Evolutionary conservation across 1,140 invertebrate genomes (phyloP), one percentile per base, ranked within the genome.

Genomic region (Mylabris phalerata): DNA sequence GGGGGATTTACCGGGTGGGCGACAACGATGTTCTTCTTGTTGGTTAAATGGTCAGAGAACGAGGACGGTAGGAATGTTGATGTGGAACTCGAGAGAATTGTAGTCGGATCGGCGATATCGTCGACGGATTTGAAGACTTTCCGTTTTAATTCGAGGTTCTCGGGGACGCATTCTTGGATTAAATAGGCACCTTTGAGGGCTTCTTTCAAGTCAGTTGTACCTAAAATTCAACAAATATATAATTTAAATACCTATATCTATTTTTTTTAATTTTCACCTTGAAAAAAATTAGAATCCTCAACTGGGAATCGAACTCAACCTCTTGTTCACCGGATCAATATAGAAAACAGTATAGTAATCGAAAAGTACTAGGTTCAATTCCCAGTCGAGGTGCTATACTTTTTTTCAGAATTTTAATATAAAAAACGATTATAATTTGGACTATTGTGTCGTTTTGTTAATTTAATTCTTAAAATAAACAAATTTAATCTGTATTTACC

Each of bases 1-100:
- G 95, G 95, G 45, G 95, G 95, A 77, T 98, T 98, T 1, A 97
- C 93, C 38, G 95, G 95, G 78, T 98, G 95, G 5, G 91, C 90
- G 40, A 95, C 86, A 46, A 74, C 64, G 3, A 71, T 62, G 55
- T 73, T 72, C 59, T 71, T 56, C 41, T 83, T 85, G 68, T 95
- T 86, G 70, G 85, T 87, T 44, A 96, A 73, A 46, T 84, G 80
- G 48, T 90, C 87, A 63, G 84, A 88, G 67, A 98, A 91, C 13
- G 86, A 71, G 0, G 94, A 97, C 2, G 94, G 90, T 44, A 88
- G 73, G 59, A 95, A 91, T 39, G 91, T 94, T 38, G 92, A 95
- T 1, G 93, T 94, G 0, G 95, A 98, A 66, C 91, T 95, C 0
- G 92, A 92, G 2, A 96, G 69, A 50, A 93, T 90, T 2, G 85